These are phyloP conservation scores for Pyrocoelia pectoralis DNA, from an alignment of 2,888 invertebrate genomes.

Conservation along the genomic window DNA sequence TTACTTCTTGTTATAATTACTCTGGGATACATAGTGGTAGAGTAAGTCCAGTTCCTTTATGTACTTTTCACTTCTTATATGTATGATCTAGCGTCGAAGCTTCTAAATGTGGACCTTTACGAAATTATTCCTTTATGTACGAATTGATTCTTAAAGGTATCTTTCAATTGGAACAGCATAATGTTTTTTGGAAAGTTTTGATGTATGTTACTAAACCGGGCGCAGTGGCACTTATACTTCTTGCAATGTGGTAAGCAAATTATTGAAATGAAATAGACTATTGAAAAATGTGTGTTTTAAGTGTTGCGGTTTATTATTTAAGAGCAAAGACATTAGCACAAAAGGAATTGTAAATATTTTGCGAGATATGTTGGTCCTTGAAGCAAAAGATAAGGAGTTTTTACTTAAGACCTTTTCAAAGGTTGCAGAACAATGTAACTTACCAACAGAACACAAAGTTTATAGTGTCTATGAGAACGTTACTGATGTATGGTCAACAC, in stretches of 20 bases:
- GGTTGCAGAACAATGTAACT: conserved; percentile 59
- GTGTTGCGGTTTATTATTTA: conserved; percentile 70
- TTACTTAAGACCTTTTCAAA: conserved; percentile 68
- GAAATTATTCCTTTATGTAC: conserved; percentile 64
- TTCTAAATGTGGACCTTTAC: conserved; percentile 72
- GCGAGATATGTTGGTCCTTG: conserved; percentile 70
- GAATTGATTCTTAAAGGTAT: conserved; percentile 66
- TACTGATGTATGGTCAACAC: background rate
- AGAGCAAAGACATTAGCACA: conserved; percentile 70
- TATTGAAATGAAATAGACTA: background rate
- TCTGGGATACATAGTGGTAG: conserved; percentile 71
- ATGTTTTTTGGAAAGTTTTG: conserved; percentile 60
- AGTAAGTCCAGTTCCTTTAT: conserved; percentile 57
- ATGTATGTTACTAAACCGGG: conserved; percentile 67
- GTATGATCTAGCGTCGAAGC: conserved; percentile 61
- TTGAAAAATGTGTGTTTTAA: conserved; percentile 48
- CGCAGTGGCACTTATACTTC: conserved; percentile 66
- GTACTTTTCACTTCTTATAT: background rate
- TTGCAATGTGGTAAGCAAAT: conserved; percentile 66
- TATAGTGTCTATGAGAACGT: conserved; percentile 9
- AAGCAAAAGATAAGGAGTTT: conserved; percentile 76
- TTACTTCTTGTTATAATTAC: conserved; percentile 68
- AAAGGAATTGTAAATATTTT: conserved; percentile 67
- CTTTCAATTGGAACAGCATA: conserved; percentile 61
- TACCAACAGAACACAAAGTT: background rate